Conservation (phyloP, 2,797 vertebrate species). For the Myotis findleyi region DNA sequence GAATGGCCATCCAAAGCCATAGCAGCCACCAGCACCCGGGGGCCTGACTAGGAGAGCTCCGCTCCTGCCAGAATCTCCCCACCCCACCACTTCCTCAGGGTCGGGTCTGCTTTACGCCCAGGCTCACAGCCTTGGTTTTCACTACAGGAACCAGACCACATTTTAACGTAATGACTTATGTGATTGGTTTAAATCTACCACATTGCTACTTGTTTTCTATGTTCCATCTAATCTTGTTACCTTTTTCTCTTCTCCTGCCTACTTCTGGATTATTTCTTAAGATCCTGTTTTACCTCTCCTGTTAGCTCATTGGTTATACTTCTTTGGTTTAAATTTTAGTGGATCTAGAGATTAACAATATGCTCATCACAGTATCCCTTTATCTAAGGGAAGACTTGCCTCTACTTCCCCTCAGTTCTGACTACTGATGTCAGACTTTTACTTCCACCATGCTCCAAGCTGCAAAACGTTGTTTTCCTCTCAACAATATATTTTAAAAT, state of each 20-base stretch:
- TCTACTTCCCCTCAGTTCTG: not conserved
- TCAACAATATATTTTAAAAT: too few relatives aligned
- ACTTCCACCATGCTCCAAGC: not conserved
- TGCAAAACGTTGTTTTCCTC: not conserved
- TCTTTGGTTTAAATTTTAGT: not conserved
- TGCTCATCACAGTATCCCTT: not conserved
- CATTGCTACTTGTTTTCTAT: not conserved
- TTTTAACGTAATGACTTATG: fast-evolving
- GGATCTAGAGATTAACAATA: not conserved
- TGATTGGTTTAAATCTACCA: not conserved
- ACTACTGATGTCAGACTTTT: not conserved
- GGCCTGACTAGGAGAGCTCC: not conserved
- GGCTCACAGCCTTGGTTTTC: not conserved
- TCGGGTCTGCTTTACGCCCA: not conserved
- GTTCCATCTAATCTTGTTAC: not conserved
- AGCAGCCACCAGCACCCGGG: not conserved
- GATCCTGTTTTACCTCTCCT: not conserved
- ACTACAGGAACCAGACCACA: not conserved
- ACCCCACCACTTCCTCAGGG: not conserved
- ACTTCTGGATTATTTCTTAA: not conserved
- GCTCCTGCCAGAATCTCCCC: not conserved
- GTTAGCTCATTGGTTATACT: not conserved
- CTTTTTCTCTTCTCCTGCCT: not conserved
- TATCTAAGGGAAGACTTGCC: not conserved
- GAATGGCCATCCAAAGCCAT: fast-evolving